phyloP scores from a whole-genome alignment of 1,140 invertebrate species.

The Drusus annulatus region DNA sequence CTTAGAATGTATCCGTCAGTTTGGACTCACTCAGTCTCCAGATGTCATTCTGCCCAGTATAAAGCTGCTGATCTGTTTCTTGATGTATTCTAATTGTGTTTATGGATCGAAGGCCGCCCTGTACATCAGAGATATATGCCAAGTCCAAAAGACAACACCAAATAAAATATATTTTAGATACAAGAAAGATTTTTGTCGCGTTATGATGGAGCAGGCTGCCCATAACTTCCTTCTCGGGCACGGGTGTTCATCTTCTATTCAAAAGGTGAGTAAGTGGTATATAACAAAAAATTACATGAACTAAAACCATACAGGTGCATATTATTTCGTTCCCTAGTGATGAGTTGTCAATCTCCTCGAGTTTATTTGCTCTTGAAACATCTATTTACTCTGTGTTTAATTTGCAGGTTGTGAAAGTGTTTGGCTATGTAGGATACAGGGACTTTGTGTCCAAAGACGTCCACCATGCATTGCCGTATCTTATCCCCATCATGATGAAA shows the following conservation, averaged over 20 bases:
- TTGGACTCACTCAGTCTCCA: constrained; percentile 66
- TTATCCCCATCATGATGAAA: constrained; percentile 72
- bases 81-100: constrained; percentile 76
- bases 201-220: constrained; percentile 74
- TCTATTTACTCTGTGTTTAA: too few relatives aligned
- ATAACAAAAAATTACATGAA: too few relatives aligned
- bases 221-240: constrained; percentile 71
- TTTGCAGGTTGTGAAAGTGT: constrained; percentile 70
- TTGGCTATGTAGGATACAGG: constrained; percentile 72
- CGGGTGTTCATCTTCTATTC: constrained; percentile 69
- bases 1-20: constrained; percentile 71
- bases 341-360: neutral
- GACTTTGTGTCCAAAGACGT: constrained; percentile 67
- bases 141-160: constrained; percentile 71
- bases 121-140: constrained; percentile 75
- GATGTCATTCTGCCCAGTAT: constrained; percentile 72
- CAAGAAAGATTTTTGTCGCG: constrained; percentile 76
- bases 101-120: constrained; percentile 75
- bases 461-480: constrained; percentile 74
- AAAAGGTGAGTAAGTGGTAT: constrained; percentile 62
- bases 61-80: constrained; percentile 76
- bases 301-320: too few relatives aligned
- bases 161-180: constrained; percentile 78
- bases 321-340: too few relatives aligned
- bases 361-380: constrained; percentile 37